These are phyloP conservation scores for Pedicia rivosa DNA, from an alignment of 2,888 invertebrate species.

Conservation along the genomic window DNA sequence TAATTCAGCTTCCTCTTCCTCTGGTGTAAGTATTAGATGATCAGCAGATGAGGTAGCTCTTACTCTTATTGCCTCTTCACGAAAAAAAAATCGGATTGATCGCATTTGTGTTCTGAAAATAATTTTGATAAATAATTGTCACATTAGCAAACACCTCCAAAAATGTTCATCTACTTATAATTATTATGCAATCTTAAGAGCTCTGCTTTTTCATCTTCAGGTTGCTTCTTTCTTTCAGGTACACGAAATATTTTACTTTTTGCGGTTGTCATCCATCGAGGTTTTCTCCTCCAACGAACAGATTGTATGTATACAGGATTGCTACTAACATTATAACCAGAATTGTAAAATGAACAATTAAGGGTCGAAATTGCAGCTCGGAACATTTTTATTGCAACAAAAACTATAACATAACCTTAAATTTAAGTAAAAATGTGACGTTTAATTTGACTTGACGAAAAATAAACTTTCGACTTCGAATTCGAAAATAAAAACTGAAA, in stretches of 20 bases:
- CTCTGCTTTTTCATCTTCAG: conserved; percentile 48
- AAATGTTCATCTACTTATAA: conserved; percentile 40
- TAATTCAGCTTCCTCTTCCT: conserved; percentile 47
- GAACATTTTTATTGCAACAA: too few relatives aligned
- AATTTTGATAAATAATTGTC: neutral
- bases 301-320: conserved; percentile 11
- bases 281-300: conserved; percentile 51
- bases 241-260: conserved; percentile 63
- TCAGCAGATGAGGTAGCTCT: conserved; percentile 34
- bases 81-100: conserved; percentile 36
- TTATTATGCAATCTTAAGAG: conserved; percentile 48
- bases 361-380: too few relatives aligned
- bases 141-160: too few relatives aligned
- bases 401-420: too few relatives aligned
- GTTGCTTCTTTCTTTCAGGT: conserved; percentile 39
- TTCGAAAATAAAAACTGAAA: too few relatives aligned
- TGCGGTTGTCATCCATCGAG: conserved; percentile 63
- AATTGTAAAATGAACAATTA: too few relatives aligned
- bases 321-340: conserved; percentile 1
- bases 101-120: conserved; percentile 32
- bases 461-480: too few relatives aligned
- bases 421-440: too few relatives aligned
- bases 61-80: conserved; percentile 36
- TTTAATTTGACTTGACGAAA: too few relatives aligned
- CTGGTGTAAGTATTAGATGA: conserved; percentile 37